Conservation (phyloP, 2,113 vertebrate species). For the Peromyscus leucopus region DNA sequence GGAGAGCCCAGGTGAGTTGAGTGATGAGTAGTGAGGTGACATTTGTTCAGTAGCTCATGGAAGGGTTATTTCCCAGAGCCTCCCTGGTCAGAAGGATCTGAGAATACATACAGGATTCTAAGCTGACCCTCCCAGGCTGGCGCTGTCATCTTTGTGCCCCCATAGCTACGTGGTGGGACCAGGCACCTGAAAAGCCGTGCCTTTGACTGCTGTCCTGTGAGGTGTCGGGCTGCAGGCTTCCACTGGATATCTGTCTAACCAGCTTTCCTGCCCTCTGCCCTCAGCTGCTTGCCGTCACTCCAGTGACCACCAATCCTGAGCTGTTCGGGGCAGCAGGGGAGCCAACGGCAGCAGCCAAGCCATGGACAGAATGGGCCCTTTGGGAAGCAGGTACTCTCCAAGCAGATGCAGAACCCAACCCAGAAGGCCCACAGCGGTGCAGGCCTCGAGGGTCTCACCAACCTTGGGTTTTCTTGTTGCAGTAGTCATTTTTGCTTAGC, state of each 20-base stretch:
- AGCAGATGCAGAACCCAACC: not conserved
- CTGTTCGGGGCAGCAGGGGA: constrained; percentile 76
- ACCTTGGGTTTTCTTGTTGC: not conserved
- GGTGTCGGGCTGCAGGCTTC: not conserved
- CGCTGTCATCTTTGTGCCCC: not conserved
- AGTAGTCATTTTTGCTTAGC: not conserved
- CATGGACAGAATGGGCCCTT: constrained; percentile 89
- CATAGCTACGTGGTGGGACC: not conserved
- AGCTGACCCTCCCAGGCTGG: no score
- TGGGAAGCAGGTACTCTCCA: constrained; percentile 91
- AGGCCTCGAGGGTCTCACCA: not conserved
- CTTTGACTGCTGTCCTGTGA: not conserved
- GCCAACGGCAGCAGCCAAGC: constrained; percentile 85
- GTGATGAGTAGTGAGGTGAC: not conserved
- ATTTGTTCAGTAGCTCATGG: not conserved
- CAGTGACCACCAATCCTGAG: constrained; percentile 68
- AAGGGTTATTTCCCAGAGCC: not conserved
- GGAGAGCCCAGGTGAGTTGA: not conserved
- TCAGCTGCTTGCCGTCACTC: constrained; percentile 65
- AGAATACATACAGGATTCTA: not conserved
- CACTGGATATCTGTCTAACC: not conserved
- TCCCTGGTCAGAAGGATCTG: not conserved
- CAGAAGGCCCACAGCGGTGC: not conserved
- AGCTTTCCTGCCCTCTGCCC: constrained; percentile 56
- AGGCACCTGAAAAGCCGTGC: not conserved